Conservation (phyloP, 2,888 invertebrate species). For the Pristionchus exspectatus region DNA sequence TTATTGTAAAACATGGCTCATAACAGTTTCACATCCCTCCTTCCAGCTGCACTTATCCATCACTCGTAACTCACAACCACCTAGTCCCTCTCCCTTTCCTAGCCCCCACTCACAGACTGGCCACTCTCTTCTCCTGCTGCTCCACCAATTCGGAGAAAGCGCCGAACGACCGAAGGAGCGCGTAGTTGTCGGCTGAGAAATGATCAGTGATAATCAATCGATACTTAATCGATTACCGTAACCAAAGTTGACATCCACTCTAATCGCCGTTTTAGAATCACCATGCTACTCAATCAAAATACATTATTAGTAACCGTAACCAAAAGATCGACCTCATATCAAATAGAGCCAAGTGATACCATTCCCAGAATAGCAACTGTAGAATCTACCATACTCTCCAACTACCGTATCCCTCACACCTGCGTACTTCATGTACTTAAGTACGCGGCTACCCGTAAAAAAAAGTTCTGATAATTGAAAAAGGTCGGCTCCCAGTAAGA, state of each 20-base stretch:
- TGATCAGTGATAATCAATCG: not conserved
- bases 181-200: slow-evolving; percentile 69
- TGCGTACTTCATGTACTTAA: too few relatives aligned
- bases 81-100: not conserved
- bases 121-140: slow-evolving; percentile 62
- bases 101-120: slow-evolving; percentile 60
- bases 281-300: too few relatives aligned
- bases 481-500: too few relatives aligned
- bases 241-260: not conserved
- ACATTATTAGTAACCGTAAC: too few relatives aligned
- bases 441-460: too few relatives aligned
- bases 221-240: not conserved
- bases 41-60: not conserved
- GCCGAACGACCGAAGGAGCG: slow-evolving; percentile 71
- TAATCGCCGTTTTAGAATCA: too few relatives aligned
- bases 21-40: not conserved
- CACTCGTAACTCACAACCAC: not conserved
- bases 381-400: not conserved
- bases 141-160: slow-evolving; percentile 70
- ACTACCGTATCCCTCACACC: not conserved
- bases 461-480: too few relatives aligned
- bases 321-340: too few relatives aligned
- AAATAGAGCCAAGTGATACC: too few relatives aligned
- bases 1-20: too few relatives aligned
- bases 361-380: too few relatives aligned